Conservation (phyloP, 2,888 invertebrate genomes). For the Unio pictorum region DNA sequence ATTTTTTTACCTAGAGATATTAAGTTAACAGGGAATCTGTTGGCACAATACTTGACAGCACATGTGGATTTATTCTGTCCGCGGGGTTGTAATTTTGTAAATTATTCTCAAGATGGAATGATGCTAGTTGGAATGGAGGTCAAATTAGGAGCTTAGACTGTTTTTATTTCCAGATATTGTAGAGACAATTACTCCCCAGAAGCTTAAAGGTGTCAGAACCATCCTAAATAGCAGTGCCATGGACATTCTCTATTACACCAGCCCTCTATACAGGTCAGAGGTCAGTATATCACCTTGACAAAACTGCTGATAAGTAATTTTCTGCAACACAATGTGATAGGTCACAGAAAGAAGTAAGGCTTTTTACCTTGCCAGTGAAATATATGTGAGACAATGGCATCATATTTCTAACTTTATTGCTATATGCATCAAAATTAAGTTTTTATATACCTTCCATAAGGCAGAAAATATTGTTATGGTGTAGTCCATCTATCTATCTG, state of each 20-base stretch:
- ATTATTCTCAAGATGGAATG: no score
- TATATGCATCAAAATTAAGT: no score
- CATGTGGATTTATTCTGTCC: no score
- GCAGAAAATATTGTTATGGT: no score
- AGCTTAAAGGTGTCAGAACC: conserved; percentile 77
- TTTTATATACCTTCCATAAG: no score
- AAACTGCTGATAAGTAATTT: background rate
- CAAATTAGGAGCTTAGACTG: background rate
- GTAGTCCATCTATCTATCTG: no score
- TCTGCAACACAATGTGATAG: background rate
- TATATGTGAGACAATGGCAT: no score
- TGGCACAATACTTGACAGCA: no score
- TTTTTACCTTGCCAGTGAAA: background rate
- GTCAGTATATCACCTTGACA: conserved; percentile 63
- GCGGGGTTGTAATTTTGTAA: no score
- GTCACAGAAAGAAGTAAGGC: background rate
- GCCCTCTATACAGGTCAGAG: conserved; percentile 80
- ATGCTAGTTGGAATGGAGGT: background rate
- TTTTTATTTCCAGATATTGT: conserved; percentile 73
- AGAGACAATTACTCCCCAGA: conserved; percentile 79
- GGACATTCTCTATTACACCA: conserved; percentile 83
- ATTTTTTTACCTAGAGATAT: no score
- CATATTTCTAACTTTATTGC: no score
- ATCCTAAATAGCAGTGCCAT: conserved; percentile 80
- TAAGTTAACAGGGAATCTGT: no score